Evolutionary conservation across 2,888 invertebrate genomes (phyloP), one percentile per base, ranked within the genome.

Genomic region (Rhingia rostrata): DNA sequence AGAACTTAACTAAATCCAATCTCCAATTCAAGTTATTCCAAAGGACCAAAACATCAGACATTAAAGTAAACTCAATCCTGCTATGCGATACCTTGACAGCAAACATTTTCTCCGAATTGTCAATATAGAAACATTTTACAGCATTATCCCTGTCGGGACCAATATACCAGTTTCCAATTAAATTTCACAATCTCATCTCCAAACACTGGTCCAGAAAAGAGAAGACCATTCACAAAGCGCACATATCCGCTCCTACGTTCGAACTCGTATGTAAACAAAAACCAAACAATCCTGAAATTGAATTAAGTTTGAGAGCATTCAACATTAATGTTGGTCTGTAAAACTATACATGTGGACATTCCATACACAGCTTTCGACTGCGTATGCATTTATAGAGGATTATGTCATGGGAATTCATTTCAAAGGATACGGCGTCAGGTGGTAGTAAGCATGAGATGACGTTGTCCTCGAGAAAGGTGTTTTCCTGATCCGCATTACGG

Each of bases 91-190:
- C 22, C 22, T 58, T 41, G 30, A 2, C 22, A 58, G 45, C 4
- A 60, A 33, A 4, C 45, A 35, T 45, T 72, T 58, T 66, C 70
- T 58, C 30, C 49, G 53, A 72, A 72, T 64, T 79, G 70, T 64
- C 72, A 79, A 79, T 72, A 70, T 67, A 73, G 45, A 60, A 67
- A 22, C 22, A 61, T 73, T 53, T 54, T 39, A 37, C 45, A 41
- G 22, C 51, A 63, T 61, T 69, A 74, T 63, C 64, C 47, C 33
- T 51, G 54, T 12, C 33, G 43, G 37, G 39, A 51, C 60, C 75
- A 63, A 70, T 66, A 81, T 81, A 64, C 58, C 53, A 70, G 64
- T 81, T 81, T 64, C 74, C 75, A 80, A 80, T 80, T 74, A 80
- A 80, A 67, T 67, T 79, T 41, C 73, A 33, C 73, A 73, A 67